Evolutionary conservation across 2,888 invertebrate genomes (phyloP).

Genomic region (Marasmarcha lunaedactyla): DNA sequence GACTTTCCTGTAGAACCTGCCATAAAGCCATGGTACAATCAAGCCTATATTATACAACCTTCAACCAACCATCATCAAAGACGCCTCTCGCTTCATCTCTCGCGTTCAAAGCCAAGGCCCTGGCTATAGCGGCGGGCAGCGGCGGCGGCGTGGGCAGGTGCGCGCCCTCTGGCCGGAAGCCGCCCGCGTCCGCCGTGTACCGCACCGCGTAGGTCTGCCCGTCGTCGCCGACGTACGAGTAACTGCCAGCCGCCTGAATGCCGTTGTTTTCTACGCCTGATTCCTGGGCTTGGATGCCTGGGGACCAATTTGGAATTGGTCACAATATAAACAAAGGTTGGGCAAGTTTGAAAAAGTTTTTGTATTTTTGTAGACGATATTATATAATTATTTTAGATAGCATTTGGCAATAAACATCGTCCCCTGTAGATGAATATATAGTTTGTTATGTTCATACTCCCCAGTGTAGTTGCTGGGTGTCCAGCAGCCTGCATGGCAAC

Average conservation of each 20-base stretch:
- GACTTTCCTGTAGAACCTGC: too few species aligned
- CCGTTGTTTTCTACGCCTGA: slow-evolving; percentile 49
- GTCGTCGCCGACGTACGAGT: slow-evolving; percentile 72
- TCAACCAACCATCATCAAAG: slow-evolving; percentile 59
- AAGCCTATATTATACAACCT: too few species aligned
- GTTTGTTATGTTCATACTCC: too few species aligned
- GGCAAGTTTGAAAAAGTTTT: too few species aligned
- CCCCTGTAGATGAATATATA: too few species aligned
- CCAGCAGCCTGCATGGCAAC: too few species aligned
- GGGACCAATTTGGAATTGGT: neutral
- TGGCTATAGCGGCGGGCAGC: slow-evolving; percentile 67
- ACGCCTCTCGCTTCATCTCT: slow-evolving; percentile 67
- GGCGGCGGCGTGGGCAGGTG: slow-evolving; percentile 72
- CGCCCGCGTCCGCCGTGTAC: slow-evolving; percentile 52
- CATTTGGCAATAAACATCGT: too few species aligned
- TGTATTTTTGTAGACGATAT: too few species aligned
- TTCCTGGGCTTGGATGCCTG: slow-evolving; percentile 56
- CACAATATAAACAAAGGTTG: neutral
- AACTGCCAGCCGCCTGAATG: slow-evolving; percentile 66
- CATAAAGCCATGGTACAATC: too few species aligned
- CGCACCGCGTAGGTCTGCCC: slow-evolving; percentile 66
- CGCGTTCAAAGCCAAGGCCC: slow-evolving; percentile 57
- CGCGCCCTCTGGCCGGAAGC: slow-evolving; percentile 65
- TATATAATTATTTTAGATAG: too few species aligned
- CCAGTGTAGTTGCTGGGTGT: too few species aligned